Percentiles rank a stretch among this genome's conserved stretches.
phyloP scores from a whole-genome alignment of 2,113 vertebrate genomes.

The Macrotus californicus region DNA sequence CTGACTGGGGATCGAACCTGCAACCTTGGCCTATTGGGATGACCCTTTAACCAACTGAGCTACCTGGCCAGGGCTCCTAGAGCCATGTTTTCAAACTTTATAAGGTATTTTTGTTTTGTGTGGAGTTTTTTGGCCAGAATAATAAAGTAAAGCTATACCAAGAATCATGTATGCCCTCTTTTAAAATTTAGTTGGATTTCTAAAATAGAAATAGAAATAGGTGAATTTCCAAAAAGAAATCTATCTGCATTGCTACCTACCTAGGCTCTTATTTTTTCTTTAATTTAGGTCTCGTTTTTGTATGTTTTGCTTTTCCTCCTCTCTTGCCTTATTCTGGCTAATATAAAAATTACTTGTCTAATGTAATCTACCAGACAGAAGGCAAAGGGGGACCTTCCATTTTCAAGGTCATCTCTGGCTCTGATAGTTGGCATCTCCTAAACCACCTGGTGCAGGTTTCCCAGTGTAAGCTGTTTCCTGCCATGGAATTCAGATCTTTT shows the following conservation, averaged over 20 bases:
- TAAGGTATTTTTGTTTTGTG: neutral
- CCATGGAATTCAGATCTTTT: neutral
- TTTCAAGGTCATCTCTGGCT: neutral
- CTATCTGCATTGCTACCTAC: neutral
- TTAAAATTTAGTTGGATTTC: neutral
- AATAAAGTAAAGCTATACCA: neutral
- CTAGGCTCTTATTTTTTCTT: neutral
- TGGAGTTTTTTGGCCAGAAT: neutral
- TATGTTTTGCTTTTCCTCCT: neutral
- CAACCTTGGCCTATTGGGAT: no score
- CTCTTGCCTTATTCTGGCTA: neutral
- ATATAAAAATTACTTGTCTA: neutral
- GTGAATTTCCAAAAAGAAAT: conserved; percentile 11
- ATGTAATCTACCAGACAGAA: neutral
- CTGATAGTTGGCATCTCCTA: neutral
- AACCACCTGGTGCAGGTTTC: neutral
- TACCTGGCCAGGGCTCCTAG: neutral
- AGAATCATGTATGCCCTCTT: neutral
- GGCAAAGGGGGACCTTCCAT: neutral
- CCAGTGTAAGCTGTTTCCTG: neutral
- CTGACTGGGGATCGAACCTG: no score
- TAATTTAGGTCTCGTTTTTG: neutral
- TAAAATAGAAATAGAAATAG: neutral
- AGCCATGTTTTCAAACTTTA: neutral
- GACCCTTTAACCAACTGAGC: no score